Conservation (phyloP, 2,888 invertebrate genomes). For the Lampropteryx suffumata region DNA sequence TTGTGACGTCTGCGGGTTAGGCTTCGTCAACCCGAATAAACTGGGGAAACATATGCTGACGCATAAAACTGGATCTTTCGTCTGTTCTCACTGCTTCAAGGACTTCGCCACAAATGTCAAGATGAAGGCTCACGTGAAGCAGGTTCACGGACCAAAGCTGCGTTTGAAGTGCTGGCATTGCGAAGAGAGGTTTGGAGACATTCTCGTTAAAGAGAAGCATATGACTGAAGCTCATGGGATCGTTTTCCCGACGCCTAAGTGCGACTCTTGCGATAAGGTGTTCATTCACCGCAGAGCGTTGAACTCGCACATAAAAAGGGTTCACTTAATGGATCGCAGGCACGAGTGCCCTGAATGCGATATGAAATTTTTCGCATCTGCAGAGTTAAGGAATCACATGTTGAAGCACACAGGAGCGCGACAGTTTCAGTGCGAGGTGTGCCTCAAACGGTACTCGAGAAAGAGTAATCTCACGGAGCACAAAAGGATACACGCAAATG, state of each 20-base stretch:
- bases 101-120: slow-evolving; percentile 47
- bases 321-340: slow-evolving; percentile 49
- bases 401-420: slow-evolving; percentile 76
- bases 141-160: slow-evolving; percentile 48
- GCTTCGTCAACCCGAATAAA: slow-evolving; percentile 56
- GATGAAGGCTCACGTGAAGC: slow-evolving; percentile 58
- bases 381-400: slow-evolving; percentile 71
- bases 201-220: slow-evolving; percentile 42
- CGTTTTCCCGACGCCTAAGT: slow-evolving; percentile 45
- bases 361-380: slow-evolving; percentile 57
- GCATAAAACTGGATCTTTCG: slow-evolving; percentile 49
- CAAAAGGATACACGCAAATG: slow-evolving; percentile 70
- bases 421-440: slow-evolving; percentile 72
- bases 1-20: slow-evolving; percentile 56
- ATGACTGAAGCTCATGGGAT: slow-evolving; percentile 50
- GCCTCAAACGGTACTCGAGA: slow-evolving; percentile 78
- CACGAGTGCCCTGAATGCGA: slow-evolving; percentile 62
- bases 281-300: slow-evolving; percentile 50
- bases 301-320: slow-evolving; percentile 49
- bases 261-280: slow-evolving; percentile 51
- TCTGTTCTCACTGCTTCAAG: slow-evolving; percentile 21
- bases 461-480: slow-evolving; percentile 69
- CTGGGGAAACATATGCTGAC: slow-evolving; percentile 60
- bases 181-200: slow-evolving; percentile 39
- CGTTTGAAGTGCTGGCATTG: slow-evolving; percentile 50